Evolutionary conservation across 2,113 vertebrate genomes (phyloP), one percentile per base, ranked within the genome.

Genomic region (Centropus unirufus): DNA sequence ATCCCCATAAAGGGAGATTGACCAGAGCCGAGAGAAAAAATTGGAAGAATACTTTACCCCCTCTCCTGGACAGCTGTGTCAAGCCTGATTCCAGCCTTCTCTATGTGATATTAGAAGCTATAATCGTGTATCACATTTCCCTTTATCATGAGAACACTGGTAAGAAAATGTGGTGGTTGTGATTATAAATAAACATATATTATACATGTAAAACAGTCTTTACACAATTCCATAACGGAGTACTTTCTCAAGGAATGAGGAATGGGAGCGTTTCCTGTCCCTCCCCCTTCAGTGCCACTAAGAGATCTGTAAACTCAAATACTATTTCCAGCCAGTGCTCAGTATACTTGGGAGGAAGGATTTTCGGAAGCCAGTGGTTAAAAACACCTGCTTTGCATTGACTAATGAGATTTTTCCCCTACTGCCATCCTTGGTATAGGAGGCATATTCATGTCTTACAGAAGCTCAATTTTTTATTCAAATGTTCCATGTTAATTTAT

Each of bases 41-140:
- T 29, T 6, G 51, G 30, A 57, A 17, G 1, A 11, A 15, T 22
- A 1, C 2, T 57, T 78, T n/a, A 9, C 5, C 3, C 1, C 67
- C 2, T 69, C 6, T 46, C 11, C 3, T 36, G 32, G 15, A 18
- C 24, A 19, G 5, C 36, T 49, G 21, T 46, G 18, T 3, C 40
- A 80, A 54, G 58, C n/a, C 5, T 36, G 24, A 67, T 21, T 15
- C 23, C 52, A 51, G 10, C 4, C 29, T 4, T 59, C 14, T 44
- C 15, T 29, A 9, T 40, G 30, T 40, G 27, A n/a, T 44, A 64
- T 17, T 24, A 5, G 40, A 27, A 74, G 13, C 34, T 55, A 14
- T 9, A 52, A 40, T 2, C 20, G 9, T 0, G 1, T 4, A 29
- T 9, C 9, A 27, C 6, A 36, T 34, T 78, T 81, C 32, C 27